Conservation (phyloP, 2,113 vertebrate species). For the Pyrgilauda ruficollis region DNA sequence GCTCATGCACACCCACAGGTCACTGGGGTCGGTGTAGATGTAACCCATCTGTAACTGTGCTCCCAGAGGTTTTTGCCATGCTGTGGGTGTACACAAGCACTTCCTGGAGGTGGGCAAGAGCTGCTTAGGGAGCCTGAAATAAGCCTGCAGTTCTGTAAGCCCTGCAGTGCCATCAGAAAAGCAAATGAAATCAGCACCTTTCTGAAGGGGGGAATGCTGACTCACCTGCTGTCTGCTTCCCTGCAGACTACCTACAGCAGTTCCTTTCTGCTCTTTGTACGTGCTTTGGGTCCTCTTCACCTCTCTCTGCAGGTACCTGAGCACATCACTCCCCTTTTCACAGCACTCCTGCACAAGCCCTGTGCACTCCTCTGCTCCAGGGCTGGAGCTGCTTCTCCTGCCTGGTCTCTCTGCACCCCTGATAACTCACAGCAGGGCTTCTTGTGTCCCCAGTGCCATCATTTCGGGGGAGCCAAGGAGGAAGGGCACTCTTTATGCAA, state of each 20-base stretch:
- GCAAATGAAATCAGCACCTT: background rate
- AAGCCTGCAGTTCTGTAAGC: background rate
- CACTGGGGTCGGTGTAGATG: fast-evolving
- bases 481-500: background rate
- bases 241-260: background rate
- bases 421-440: background rate
- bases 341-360: background rate
- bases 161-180: background rate
- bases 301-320: background rate
- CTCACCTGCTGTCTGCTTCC: background rate
- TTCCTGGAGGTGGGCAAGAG: background rate
- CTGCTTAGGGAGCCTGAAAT: background rate
- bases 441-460: background rate
- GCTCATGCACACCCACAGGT: background rate
- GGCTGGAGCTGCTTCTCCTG: background rate
- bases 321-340: background rate
- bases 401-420: background rate
- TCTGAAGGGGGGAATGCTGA: background rate
- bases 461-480: background rate
- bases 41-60: background rate
- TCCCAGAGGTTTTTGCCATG: background rate
- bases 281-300: background rate
- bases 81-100: background rate
- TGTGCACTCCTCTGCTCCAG: fast-evolving
- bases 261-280: background rate